Evolutionary conservation across 2,888 invertebrate genomes (phyloP).

Genomic region (Villa cingulata): DNA sequence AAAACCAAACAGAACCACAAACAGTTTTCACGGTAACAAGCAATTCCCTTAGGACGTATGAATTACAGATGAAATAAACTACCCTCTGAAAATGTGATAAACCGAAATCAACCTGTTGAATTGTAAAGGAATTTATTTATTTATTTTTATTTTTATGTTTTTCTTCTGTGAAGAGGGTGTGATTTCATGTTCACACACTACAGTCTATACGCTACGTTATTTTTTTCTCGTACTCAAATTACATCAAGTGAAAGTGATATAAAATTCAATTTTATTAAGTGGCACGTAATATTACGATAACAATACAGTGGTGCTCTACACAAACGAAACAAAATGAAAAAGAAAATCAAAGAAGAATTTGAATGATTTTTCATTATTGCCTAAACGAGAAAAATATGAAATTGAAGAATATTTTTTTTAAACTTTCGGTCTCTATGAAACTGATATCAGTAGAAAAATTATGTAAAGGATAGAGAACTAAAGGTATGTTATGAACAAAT

Average conservation of each 20-base stretch:
- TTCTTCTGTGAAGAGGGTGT: no score
- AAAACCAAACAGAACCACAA: not conserved
- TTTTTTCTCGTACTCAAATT: not conserved
- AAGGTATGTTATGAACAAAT: no score
- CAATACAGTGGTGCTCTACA: not conserved
- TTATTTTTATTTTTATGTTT: not conserved
- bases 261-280: slow-evolving; percentile 9
- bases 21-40: not conserved
- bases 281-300: not conserved
- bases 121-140: not conserved
- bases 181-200: no score
- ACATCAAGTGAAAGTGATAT: slow-evolving; percentile 1
- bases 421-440: no score
- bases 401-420: no score
- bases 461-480: no score
- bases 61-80: not conserved
- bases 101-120: not conserved
- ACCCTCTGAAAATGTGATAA: not conserved
- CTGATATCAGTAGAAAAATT: no score
- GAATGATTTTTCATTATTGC: no score
- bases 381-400: no score
- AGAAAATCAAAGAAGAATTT: no score
- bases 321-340: no score
- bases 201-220: no score
- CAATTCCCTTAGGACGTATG: not conserved